Percentiles rank a stretch among this genome's conserved stretches.
These are phyloP conservation scores for Paramacrobiotus metropolitanus DNA, from an alignment of 1,140 invertebrate genomes.

Conservation along the genomic window DNA sequence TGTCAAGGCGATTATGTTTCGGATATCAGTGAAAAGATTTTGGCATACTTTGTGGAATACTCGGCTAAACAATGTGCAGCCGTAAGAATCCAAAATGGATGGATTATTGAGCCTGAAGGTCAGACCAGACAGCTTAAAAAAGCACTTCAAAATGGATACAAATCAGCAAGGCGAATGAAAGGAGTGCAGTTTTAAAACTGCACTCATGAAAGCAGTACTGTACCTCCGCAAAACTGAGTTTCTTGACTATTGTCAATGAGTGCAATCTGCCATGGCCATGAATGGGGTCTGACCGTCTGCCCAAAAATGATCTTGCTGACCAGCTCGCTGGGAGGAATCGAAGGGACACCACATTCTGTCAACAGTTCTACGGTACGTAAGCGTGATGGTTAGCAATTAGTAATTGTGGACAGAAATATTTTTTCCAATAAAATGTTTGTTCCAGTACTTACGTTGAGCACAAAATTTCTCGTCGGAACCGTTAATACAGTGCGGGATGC, in stretches of 20 bases:
- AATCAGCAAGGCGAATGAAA: too few species aligned
- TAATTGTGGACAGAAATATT: too few species aligned
- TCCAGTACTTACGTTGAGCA: neutral
- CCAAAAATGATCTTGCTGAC: neutral
- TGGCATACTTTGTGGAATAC: neutral
- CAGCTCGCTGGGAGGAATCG: neutral
- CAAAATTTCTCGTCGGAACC: slow-evolving; percentile 1
- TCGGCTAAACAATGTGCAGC: neutral
- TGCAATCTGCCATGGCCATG: slow-evolving; percentile 1
- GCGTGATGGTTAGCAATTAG: too few species aligned
- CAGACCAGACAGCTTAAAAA: too few species aligned
- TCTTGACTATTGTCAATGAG: neutral
- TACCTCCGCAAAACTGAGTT: slow-evolving; percentile 3
- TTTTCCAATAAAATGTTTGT: too few species aligned
- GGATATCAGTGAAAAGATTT: too few species aligned
- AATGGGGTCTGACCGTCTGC: neutral
- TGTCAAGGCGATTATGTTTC: too few species aligned
- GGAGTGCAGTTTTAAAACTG: too few species aligned
- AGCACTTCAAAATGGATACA: too few species aligned
- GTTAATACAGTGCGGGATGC: neutral
- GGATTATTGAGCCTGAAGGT: neutral
- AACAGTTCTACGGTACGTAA: neutral
- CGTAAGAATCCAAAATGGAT: neutral
- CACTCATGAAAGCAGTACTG: too few species aligned
- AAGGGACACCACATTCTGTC: neutral